Evolutionary conservation across 2,113 vertebrate genomes (phyloP), one percentile per base, ranked within the genome.

Genomic region (Macheiramphus alcinus): DNA sequence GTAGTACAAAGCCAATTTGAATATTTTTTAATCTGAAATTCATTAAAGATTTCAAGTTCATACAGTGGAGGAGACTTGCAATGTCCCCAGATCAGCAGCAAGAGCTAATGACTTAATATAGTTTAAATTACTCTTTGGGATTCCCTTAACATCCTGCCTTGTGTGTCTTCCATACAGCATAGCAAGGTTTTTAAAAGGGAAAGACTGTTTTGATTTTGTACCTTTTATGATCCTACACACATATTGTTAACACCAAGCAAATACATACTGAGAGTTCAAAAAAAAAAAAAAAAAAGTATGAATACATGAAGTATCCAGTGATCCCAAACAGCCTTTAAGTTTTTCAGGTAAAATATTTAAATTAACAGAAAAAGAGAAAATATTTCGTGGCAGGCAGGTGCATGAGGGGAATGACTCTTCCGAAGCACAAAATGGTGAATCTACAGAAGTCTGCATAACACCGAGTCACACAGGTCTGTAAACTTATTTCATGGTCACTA

Each of bases 371-470:
- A 61, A 50, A 25, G 4, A 61, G 12, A 70, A 52, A 83, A 2
- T 68, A 70, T 65, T 76, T 94, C 0, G 0, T 45, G 42, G 19
- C 1, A 1, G n/a, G 26, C 38, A 32, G 15, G 16, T 67, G 10
- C n/a, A 40, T 1, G 7, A 71, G 36, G 15, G 5, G 9, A 88
- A 63, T 2, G 5, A 66, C 19, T 81, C 36, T 70, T 90, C 12
- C 0, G 0, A 61, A 87, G 32, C 62, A 83, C 1, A 4, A 42
- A 86, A 56, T 6, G 3, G 12, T 55, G 10, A 50, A 32, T 32
- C 38, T 32, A 21, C 42, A 53, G 48, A 83, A 89, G 27, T 21
- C 58, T 80, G 18, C 2, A 0, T 53, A 78, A 74, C 14, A 38
- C 43, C 32, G 13, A 72, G 47, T 67, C n/a, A 63, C 2, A 0